Conservation (phyloP, 2,888 invertebrate species). For the Palloptera scutellata region DNA sequence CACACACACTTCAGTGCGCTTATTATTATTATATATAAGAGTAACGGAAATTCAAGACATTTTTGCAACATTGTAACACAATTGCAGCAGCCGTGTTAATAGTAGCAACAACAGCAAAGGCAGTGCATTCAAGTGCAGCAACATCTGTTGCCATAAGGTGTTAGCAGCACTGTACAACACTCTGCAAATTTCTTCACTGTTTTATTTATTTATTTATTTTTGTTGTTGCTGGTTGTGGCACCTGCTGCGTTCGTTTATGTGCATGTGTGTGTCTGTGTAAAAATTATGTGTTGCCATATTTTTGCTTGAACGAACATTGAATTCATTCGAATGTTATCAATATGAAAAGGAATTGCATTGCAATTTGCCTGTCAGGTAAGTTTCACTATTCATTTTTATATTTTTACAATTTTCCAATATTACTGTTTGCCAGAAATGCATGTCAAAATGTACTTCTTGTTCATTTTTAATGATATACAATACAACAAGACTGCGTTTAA, state of each 20-base stretch:
- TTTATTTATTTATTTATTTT: not conserved
- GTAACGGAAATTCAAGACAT: too few relatives aligned
- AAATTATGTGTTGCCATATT: constrained; percentile 37
- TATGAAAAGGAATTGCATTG: constrained; percentile 53
- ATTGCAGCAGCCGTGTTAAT: too few relatives aligned
- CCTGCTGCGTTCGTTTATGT: not conserved
- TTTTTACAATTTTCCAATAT: not conserved
- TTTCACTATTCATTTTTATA: constrained; percentile 17
- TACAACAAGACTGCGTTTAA: too few relatives aligned
- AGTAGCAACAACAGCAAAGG: too few relatives aligned
- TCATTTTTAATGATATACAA: too few relatives aligned
- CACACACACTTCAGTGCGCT: too few relatives aligned
- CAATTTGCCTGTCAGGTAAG: constrained; percentile 51
- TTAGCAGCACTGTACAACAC: not conserved
- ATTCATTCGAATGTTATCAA: constrained; percentile 52
- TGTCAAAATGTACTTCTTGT: not conserved
- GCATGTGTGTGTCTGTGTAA: not conserved
- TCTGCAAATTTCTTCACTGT: not conserved
- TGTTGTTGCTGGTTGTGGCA: not conserved
- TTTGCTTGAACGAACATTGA: constrained; percentile 47
- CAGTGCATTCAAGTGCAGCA: not conserved
- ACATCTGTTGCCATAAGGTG: not conserved
- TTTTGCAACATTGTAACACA: too few relatives aligned
- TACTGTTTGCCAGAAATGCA: not conserved
- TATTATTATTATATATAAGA: too few relatives aligned